Evolutionary conservation across 1,140 invertebrate species (phyloP).

Genomic region (Lordiphosa stackelbergi): DNA sequence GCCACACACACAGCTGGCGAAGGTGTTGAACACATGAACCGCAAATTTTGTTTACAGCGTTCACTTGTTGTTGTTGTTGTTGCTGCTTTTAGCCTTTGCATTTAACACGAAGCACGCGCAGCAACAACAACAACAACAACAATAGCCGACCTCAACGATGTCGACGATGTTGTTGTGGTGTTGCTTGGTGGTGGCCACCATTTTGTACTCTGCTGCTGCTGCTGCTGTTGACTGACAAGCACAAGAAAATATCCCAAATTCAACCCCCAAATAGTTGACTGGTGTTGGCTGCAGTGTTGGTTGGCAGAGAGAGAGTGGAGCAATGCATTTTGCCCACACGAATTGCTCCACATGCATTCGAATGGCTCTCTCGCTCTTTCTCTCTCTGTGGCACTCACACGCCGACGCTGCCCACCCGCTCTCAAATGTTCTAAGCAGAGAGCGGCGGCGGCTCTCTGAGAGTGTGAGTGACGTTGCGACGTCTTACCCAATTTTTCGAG

Average conservation of each 20-base stretch:
- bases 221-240: conserved; percentile 11
- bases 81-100: too few species aligned
- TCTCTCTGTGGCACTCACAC: conserved; percentile 1
- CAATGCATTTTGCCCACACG: conserved; percentile 34
- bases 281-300: conserved; percentile 27
- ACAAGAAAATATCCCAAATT: conserved; percentile 25
- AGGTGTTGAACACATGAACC: conserved; percentile 74
- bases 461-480: conserved; percentile 35
- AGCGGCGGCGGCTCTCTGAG: conserved; percentile 1
- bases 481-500: conserved; percentile 59
- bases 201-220: conserved; percentile 50
- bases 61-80: conserved; percentile 46
- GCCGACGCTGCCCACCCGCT: conserved; percentile 3
- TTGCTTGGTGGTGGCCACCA: conserved; percentile 50
- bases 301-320: conserved; percentile 5
- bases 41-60: conserved; percentile 70
- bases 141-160: conserved; percentile 49
- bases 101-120: too few species aligned
- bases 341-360: conserved; percentile 36
- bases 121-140: conserved; percentile 4
- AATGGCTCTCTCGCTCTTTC: conserved; percentile 18
- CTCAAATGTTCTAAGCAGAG: conserved; percentile 1
- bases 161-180: conserved; percentile 50
- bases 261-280: conserved; percentile 33
- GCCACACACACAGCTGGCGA: conserved; percentile 28